Evolutionary conservation across 2,888 invertebrate genomes (phyloP).

Genomic region (Cepaea hortensis): DNA sequence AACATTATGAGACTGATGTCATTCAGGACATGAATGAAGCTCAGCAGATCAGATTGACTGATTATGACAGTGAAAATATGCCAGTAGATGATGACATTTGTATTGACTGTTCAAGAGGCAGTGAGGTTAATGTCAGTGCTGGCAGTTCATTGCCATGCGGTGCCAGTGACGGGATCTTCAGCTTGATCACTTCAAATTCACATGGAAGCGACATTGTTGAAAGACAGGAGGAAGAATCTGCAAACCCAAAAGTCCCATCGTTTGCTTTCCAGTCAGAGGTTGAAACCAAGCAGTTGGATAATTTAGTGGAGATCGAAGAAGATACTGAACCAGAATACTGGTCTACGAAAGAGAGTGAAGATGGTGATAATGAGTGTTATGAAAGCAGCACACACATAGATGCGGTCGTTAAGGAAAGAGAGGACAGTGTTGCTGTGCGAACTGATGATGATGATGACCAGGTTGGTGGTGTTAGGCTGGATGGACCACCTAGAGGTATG

Average conservation of each 20-base stretch:
- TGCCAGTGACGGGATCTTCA: slow-evolving; percentile 8
- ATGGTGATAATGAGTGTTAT: not conserved
- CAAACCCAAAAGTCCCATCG: no score
- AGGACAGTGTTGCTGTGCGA: not conserved
- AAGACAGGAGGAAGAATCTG: not conserved
- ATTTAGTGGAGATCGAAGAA: not conserved
- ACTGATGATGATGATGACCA: not conserved
- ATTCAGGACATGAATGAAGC: not conserved
- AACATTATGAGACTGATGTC: not conserved
- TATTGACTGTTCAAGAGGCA: not conserved
- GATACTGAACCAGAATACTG: not conserved
- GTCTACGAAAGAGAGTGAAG: not conserved
- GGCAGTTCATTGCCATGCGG: not conserved
- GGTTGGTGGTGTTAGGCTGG: slow-evolving; percentile 1
- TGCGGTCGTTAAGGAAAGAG: not conserved
- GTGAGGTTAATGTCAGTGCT: not conserved
- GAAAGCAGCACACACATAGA: not conserved
- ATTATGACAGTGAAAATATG: not conserved
- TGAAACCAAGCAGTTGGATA: not conserved
- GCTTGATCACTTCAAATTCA: not conserved
- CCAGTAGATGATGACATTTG: not conserved
- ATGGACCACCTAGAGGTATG: slow-evolving; percentile 36
- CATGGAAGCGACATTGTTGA: not conserved
- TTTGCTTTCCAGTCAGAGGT: not conserved
- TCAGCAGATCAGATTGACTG: not conserved